phyloP scores from a whole-genome alignment of 1,140 invertebrate species.

The Zaprionus ornatus region DNA sequence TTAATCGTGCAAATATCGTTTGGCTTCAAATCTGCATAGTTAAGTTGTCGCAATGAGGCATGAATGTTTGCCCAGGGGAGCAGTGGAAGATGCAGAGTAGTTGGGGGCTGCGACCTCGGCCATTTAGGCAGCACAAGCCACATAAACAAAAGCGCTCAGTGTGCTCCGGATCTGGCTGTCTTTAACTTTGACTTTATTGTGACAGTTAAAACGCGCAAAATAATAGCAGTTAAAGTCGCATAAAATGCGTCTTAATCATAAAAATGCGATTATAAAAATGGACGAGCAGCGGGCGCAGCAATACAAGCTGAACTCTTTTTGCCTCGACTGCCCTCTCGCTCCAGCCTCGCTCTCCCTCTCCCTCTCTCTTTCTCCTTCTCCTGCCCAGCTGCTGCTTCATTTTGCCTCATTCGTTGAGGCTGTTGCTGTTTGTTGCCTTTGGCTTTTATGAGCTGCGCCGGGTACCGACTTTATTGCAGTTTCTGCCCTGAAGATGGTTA shows the following conservation, averaged over 20 bases:
- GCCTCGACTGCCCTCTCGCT: no score
- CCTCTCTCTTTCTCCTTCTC: neutral
- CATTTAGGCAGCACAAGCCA: slow-evolving; percentile 51
- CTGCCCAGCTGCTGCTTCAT: slow-evolving; percentile 11
- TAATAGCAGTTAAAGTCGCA: slow-evolving; percentile 83
- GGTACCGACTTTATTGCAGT: slow-evolving; percentile 64
- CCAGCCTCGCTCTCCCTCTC: neutral
- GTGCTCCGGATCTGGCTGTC: slow-evolving; percentile 73
- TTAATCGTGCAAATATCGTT: slow-evolving; percentile 24
- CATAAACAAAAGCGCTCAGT: slow-evolving; percentile 71
- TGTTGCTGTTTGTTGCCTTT: slow-evolving; percentile 64
- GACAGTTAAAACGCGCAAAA: slow-evolving; percentile 81
- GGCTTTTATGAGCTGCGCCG: slow-evolving; percentile 70
- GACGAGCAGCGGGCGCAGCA: slow-evolving; percentile 36
- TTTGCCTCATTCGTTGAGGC: neutral
- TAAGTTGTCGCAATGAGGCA: slow-evolving; percentile 37
- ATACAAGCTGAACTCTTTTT: slow-evolving; percentile 56
- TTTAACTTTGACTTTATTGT: slow-evolving; percentile 82
- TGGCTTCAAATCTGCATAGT: slow-evolving; percentile 58
- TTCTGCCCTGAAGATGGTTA: slow-evolving; percentile 8
- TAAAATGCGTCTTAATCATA: slow-evolving; percentile 83
- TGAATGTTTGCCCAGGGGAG: slow-evolving; percentile 27
- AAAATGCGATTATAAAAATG: slow-evolving; percentile 83
- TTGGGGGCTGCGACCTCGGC: neutral
- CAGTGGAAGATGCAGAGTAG: neutral